Conservation (phyloP, 2,888 invertebrate species). For the Onthophagus sagittarius region DNA sequence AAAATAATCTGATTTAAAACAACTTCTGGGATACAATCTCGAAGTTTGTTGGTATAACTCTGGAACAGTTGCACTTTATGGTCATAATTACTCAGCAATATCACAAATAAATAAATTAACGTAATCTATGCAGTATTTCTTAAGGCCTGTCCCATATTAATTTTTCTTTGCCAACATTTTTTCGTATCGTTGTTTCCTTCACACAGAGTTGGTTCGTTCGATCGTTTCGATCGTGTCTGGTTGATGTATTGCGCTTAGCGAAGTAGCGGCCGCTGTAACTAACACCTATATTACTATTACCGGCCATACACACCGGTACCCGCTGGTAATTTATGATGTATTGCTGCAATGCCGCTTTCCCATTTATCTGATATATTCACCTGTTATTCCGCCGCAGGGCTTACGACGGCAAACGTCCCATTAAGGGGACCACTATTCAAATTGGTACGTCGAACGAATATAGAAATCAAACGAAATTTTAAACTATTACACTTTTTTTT, state of each 20-base stretch:
- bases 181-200: background rate
- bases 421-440: background rate
- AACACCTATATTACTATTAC: background rate
- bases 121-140: background rate
- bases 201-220: background rate
- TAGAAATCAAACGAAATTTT: too few relatives aligned
- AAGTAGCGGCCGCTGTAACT: background rate
- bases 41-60: too few relatives aligned
- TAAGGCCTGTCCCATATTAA: background rate
- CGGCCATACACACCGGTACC: background rate
- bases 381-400: background rate
- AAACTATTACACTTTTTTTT: too few relatives aligned
- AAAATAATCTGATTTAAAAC: too few relatives aligned
- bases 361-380: background rate
- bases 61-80: background rate
- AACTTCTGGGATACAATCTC: too few relatives aligned
- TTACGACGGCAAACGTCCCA: background rate
- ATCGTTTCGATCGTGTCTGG: background rate
- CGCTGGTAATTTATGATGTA: background rate
- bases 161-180: background rate
- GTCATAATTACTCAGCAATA: background rate
- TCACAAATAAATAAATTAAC: background rate
- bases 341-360: background rate
- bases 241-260: background rate
- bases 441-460: too few relatives aligned